These are phyloP conservation scores for Mormyrus lacerda DNA, from an alignment of 2,113 vertebrate species.

Conservation along the genomic window DNA sequence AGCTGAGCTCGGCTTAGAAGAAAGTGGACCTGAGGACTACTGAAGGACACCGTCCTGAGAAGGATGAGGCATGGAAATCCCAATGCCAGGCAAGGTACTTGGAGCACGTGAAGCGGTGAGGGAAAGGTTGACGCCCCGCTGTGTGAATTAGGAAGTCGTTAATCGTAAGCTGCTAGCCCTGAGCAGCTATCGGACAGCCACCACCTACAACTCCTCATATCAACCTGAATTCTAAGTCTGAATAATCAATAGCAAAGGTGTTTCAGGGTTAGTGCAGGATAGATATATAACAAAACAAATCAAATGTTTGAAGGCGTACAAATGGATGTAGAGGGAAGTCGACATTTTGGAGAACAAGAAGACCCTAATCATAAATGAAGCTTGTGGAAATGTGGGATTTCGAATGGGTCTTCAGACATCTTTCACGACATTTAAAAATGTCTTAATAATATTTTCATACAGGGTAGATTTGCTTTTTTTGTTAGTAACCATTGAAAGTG, in stretches of 20 bases:
- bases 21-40: neutral
- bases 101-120: neutral
- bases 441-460: neutral
- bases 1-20: neutral
- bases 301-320: neutral
- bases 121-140: neutral
- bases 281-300: neutral
- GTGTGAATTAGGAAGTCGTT: neutral
- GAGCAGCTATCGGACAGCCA: neutral
- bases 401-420: neutral
- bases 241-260: neutral
- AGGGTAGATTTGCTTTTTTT: neutral
- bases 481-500: neutral
- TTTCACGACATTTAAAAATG: neutral
- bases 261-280: neutral
- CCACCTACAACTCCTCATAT: neutral
- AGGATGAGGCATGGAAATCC: neutral
- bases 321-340: neutral
- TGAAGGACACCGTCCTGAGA: constrained; percentile 28
- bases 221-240: neutral
- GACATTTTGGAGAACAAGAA: neutral
- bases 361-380: neutral
- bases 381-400: neutral
- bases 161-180: neutral
- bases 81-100: neutral